A percentile compares a stretch with the other conserved stretches of the same genome.
Evolutionary conservation across 1,140 invertebrate genomes (phyloP).

Genomic region (Calycopis cecrops): DNA sequence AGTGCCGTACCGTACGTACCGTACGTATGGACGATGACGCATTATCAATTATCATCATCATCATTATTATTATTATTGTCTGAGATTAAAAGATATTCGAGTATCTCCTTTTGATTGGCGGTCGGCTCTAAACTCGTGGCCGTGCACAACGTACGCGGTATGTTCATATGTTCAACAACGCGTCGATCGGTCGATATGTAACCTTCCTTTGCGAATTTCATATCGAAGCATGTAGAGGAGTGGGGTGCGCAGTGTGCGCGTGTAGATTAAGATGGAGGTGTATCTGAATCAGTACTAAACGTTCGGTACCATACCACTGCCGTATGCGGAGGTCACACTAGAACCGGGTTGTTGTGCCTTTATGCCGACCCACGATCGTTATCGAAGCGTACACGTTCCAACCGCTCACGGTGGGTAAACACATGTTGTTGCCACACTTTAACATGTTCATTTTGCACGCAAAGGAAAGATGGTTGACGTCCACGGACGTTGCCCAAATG

Average conservation of each 20-base stretch:
- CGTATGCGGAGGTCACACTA: conserved; percentile 6
- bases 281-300: conserved; percentile 10
- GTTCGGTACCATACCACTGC: conserved; percentile 7
- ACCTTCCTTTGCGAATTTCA: too few relatives aligned
- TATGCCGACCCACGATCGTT: conserved; percentile 7
- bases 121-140: background rate
- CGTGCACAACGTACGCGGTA: background rate
- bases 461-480: too few relatives aligned
- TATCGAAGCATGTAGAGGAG: background rate
- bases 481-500: conserved; percentile 9
- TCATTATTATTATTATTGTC: background rate
- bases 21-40: too few relatives aligned
- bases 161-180: conserved; percentile 5
- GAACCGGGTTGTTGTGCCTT: conserved; percentile 9
- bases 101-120: background rate
- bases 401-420: conserved; percentile 7
- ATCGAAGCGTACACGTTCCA: conserved; percentile 10
- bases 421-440: too few relatives aligned
- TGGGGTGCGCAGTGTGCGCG: conserved; percentile 1
- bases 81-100: too few relatives aligned
- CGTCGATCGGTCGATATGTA: background rate
- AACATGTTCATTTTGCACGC: too few relatives aligned
- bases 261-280: conserved; percentile 14
- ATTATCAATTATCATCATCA: too few relatives aligned
- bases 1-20: too few relatives aligned